Base-by-base conservation (phyloP, 2,888 invertebrate species). In the Thera obeliscata region DNA sequence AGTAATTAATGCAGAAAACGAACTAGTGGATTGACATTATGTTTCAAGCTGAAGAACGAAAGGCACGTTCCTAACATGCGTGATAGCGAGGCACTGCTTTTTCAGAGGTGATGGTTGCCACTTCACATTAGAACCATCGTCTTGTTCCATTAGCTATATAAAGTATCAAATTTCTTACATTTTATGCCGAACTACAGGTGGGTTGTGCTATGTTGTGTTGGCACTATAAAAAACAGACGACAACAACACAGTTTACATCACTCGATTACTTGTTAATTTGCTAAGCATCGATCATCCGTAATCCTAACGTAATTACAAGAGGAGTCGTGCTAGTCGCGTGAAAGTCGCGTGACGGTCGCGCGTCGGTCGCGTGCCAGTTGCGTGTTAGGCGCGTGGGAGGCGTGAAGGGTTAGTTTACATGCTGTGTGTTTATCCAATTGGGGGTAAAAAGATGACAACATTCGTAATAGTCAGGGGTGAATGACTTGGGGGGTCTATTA, bases 261-360 rank as follows among this genome's bases (percentile, higher is more conserved):
- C 52, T 50, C 50, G 55, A 63, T 64, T 38, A 35, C 41, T 55
- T 41, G 72, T 66, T 72, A 70, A 72, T 72, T 72, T 72, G 67
- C 65, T 48, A 52, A 57, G 61, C 66, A 67, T 66, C 66, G 66
- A 70, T 64, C 64, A 68, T 66, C 54, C 41, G 36, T 63, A 64
- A 67, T 63, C 63, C 66, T 54, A 67, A 61, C 63, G 67, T 62
- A 67, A 70, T 69, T 70, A 70, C 64, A 68, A 64, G 68, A 72
- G 64, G 56, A 70, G 61, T 22, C 43, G 22, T 7, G 56, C 41
- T 12, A 61, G 60, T 22, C 54, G 46, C 68, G 65, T 33, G 61
- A 4, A 8, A 22, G 70, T 3, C 67, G 54, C 69, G 66, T 68
- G 69, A 4, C 49, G n/a, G 58, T 33, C 60, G 66, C 67, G 65